Conservation (phyloP, 1,140 invertebrate genomes). For the Hycleus phaleratus region DNA sequence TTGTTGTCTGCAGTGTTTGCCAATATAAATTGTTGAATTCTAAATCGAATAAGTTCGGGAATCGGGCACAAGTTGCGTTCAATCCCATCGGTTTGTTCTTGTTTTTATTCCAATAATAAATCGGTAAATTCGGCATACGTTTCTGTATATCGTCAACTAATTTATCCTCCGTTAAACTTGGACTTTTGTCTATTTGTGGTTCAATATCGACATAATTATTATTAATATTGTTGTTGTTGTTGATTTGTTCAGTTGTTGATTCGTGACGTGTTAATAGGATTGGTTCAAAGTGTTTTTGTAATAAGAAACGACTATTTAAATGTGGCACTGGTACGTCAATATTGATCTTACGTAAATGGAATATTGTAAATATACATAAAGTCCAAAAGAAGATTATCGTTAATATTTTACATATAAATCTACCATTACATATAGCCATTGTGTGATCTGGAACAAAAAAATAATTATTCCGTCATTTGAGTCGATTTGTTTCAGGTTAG, state of each 20-base stretch:
- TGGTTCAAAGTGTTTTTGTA: conserved; percentile 38
- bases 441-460: no score
- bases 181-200: conserved; percentile 59
- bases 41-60: conserved; percentile 78
- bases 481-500: no score
- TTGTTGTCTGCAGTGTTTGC: conserved; percentile 71
- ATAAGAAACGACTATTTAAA: conserved; percentile 37
- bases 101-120: conserved; percentile 74
- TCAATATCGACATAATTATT: conserved; percentile 39
- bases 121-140: conserved; percentile 68
- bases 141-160: conserved; percentile 68
- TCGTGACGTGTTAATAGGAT: conserved; percentile 30
- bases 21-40: conserved; percentile 90
- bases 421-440: conserved; percentile 23
- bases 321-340: conserved; percentile 40
- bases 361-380: conserved; percentile 43
- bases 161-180: conserved; percentile 63
- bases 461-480: no score
- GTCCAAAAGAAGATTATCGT: conserved; percentile 44
- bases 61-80: conserved; percentile 68
- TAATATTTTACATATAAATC: conserved; percentile 45
- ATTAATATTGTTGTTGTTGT: background rate
- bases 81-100: conserved; percentile 67
- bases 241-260: conserved; percentile 35
- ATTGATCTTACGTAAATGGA: conserved; percentile 40